Evolutionary conservation across 2,797 vertebrate species (phyloP).

Genomic region (Spatula clypeata): DNA sequence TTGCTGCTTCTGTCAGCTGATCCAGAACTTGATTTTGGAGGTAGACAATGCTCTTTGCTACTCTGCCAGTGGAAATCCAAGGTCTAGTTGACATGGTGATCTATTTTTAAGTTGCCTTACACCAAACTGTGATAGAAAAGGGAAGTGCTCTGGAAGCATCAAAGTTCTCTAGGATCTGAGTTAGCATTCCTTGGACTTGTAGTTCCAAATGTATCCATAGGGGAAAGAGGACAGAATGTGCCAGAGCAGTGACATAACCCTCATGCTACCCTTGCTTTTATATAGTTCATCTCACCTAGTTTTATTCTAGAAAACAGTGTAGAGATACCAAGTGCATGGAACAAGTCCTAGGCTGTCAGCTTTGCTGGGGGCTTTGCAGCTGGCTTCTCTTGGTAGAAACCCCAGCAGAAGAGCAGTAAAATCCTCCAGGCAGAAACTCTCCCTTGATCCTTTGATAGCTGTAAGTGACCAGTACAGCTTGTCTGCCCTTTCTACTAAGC

Average conservation of each 20-base stretch:
- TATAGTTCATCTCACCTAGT: not conserved
- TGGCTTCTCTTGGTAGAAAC: not conserved
- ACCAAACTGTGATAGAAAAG: not conserved
- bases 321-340: not conserved
- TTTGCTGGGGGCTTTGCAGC: not conserved
- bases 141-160: not conserved
- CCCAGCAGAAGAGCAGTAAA: not conserved
- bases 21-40: not conserved
- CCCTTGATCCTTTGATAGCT: not conserved
- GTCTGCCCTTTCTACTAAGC: not conserved
- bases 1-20: not conserved
- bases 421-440: not conserved
- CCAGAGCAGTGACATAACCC: not conserved
- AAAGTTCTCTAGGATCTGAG: not conserved
- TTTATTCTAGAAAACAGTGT: not conserved
- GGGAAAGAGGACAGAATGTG: not conserved
- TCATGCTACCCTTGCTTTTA: not conserved
- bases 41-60: not conserved
- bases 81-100: not conserved
- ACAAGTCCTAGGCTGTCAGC: not conserved
- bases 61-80: not conserved
- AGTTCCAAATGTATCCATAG: not conserved
- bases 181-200: not conserved
- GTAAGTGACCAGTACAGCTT: not conserved
- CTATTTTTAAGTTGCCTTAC: not conserved